Evolutionary conservation across 1,140 invertebrate species (phyloP), one percentile per base, ranked within the genome.

Genomic region (Trachymyrmex cornetzi): DNA sequence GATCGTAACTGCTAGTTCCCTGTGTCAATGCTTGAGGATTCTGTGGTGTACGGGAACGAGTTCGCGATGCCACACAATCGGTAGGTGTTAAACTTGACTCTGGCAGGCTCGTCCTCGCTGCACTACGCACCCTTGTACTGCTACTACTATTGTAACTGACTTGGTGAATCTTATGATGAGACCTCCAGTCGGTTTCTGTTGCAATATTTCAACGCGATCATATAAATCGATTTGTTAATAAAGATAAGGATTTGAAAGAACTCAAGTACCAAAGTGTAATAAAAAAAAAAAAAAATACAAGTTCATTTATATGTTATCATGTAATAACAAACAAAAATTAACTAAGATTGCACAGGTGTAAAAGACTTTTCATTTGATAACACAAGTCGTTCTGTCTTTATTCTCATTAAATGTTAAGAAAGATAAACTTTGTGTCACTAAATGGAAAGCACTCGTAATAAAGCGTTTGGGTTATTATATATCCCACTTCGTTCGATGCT

Each of bases 11-110:
- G 79, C 87, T 91, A 66, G 59, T 77, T 84, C 80, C 87, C 79
- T 94, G 94, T n/a, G 89, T 86, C 66, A 91, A 91, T 66, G 71
- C 89, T 87, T 93, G 93, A 27, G 92, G 89, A 90, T 91, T 94
- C 88, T 95, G 94, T 55, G 94, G 94, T 2, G 94, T 95, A 88
- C 94, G 92, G 44, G 95, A 95, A 84, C 95, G 93, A 34, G 95
- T 95, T 34, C 94, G 92, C 30, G 94, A 94, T n/a, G 95, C 95
- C 19, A 95, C 94, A 69, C 95, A 95, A 86, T 95, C 95, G 57
- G 95, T 92, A 77, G 94, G 90, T 66, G 91, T 88, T 86, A 93
- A 91, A 87, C 94, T 93, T 55, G 93, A 93, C 34, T 95, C 94
- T 27, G 92, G 80, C 48, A 93, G 84, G 84, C 75, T 92, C 67